Base-by-base conservation (phyloP, 2,113 vertebrate genomes). In the Labrus mixtus region DNA sequence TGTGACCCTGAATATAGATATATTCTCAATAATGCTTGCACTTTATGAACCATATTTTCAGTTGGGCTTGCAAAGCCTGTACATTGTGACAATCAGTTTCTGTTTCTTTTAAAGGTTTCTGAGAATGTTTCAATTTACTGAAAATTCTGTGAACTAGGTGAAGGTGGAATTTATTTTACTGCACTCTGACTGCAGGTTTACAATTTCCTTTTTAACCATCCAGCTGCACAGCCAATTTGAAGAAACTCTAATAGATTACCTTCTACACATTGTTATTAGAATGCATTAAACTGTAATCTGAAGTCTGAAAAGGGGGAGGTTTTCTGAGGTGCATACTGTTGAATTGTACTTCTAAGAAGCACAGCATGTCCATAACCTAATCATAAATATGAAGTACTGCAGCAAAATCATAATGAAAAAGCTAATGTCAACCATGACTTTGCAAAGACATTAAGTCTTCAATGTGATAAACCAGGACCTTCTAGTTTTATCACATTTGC, bases 1-100 rank as follows among this genome's bases (percentile, higher is more conserved):
- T 17, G 61, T 39, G 70, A 80, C 72, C 72, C 82, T 62, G 43
- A 68, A 65, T 78, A 29, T 11, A 72, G 59, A 75, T 64, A 66
- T 63, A 60, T 77, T 58, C 36, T 68, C 46, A 59, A 59, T 54
- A 57, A 64, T 12, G 25, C 41, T 20, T 29, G 2, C 12, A 59
- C 20, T 67, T 79, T 55, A 23, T 48, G 25, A 65, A 3, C 20
- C 12, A 15, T 41, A 29, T 33, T 82, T 85, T 83, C 68, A 46
- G 67, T 59, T 45, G 37, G 29, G 37, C 4, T 41, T 39, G 41
- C 53, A 62, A 66, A 46, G 16, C 23, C 20, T 20, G 62, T 10
- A 39, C 25, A 48, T n/a, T 16, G 12, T 50, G 19, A 25, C 57
- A 16, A 10, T 56, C 19, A 23, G 58, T 63, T 20, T 4, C n/a